These are phyloP conservation scores for Herpetotheres cachinnans DNA, from an alignment of 2,113 vertebrate species.

Conservation along the genomic window DNA sequence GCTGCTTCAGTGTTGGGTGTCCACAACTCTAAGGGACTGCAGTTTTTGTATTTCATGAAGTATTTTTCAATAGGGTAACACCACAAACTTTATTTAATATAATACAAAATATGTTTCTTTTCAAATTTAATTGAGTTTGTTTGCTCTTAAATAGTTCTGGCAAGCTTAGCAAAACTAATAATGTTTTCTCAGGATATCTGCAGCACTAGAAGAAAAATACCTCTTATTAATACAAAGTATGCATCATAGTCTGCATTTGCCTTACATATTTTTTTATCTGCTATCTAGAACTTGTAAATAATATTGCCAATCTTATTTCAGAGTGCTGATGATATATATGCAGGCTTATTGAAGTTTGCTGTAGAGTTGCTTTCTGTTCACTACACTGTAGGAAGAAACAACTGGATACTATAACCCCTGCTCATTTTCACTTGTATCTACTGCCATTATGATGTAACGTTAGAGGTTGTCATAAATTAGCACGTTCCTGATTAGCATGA, in stretches of 20 bases:
- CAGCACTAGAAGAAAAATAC: slow-evolving; percentile 25
- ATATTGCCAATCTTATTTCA: slow-evolving; percentile 39
- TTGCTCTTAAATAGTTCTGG: background rate
- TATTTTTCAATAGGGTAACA: background rate
- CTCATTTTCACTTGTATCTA: background rate
- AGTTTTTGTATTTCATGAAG: background rate
- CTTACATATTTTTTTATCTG: slow-evolving; percentile 42
- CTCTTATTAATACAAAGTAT: background rate
- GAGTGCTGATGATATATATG: slow-evolving; percentile 19
- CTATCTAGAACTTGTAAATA: slow-evolving; percentile 37
- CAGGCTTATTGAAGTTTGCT: slow-evolving; percentile 23
- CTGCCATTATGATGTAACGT: slow-evolving; percentile 17
- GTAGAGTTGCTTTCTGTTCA: background rate
- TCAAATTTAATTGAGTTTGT: background rate
- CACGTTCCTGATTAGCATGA: slow-evolving; percentile 19
- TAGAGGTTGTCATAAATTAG: slow-evolving; percentile 36
- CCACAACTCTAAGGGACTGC: background rate
- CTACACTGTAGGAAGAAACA: background rate
- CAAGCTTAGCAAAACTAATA: background rate
- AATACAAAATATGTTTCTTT: background rate
- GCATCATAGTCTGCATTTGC: slow-evolving; percentile 18
- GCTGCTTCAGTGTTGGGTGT: background rate
- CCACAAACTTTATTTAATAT: background rate
- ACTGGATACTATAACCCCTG: background rate
- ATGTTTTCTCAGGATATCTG: background rate